phyloP scores from a whole-genome alignment of 1,140 invertebrate species.

The Nebria ingens region DNA sequence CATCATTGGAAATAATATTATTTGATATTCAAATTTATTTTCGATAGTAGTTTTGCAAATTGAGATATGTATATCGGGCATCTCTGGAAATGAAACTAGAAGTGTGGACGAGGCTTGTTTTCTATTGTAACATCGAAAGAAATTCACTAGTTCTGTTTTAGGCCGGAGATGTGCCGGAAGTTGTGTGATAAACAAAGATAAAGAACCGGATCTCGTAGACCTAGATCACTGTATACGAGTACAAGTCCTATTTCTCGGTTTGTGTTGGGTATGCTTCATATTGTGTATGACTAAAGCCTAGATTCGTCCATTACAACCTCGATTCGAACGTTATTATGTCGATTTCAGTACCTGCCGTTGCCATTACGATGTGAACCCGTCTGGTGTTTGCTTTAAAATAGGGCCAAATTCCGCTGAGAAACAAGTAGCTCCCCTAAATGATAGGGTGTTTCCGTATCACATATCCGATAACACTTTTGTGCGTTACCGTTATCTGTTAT shows the following conservation, averaged over 20 bases:
- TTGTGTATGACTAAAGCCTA: no score
- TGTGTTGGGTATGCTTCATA: no score
- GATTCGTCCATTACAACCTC: background rate
- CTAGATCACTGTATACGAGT: background rate
- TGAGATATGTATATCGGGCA: no score
- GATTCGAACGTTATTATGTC: background rate
- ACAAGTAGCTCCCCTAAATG: slow-evolving; percentile 14
- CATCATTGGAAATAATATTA: no score
- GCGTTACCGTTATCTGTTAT: slow-evolving; percentile 4
- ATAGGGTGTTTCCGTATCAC: slow-evolving; percentile 14
- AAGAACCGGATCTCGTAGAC: slow-evolving; percentile 9
- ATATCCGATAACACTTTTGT: slow-evolving; percentile 16
- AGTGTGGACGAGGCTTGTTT: no score
- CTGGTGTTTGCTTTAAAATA: background rate
- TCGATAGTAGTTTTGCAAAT: no score
- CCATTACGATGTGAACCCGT: background rate
- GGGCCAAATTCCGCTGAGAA: background rate
- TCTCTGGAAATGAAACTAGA: no score
- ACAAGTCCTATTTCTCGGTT: no score
- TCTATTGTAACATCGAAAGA: slow-evolving; percentile 12
- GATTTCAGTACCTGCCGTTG: background rate
- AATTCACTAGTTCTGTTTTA: slow-evolving; percentile 5
- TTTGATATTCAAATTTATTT: no score
- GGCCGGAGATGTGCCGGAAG: background rate
- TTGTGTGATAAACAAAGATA: slow-evolving; percentile 14